phyloP scores from a whole-genome alignment of 2,797 vertebrate genomes.

The Cichlasoma orientale region DNA sequence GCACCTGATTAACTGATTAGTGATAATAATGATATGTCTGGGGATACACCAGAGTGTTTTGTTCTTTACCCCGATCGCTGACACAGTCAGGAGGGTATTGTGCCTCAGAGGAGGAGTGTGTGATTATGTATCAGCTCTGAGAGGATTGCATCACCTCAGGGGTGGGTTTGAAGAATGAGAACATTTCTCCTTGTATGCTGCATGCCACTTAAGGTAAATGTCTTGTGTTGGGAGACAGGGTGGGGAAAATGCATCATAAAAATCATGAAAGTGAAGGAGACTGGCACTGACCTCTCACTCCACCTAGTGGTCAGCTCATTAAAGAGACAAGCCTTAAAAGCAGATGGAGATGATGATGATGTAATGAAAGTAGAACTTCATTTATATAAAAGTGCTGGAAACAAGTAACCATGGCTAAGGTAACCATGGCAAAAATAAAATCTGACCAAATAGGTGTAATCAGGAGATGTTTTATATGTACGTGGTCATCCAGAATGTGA shows the following conservation, averaged over 20 bases:
- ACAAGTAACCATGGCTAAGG: neutral
- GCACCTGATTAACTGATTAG: slow-evolving; percentile 36
- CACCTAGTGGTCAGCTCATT: slow-evolving; percentile 77
- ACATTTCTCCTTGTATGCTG: neutral
- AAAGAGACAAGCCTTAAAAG: slow-evolving; percentile 8
- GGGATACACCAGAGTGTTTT: slow-evolving; percentile 21
- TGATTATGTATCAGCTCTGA: neutral
- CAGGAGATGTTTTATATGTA: neutral
- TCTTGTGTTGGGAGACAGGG: neutral
- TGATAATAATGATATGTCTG: neutral
- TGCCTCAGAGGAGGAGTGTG: slow-evolving; percentile 6
- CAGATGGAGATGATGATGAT: neutral
- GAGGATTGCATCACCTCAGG: neutral
- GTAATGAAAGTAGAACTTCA: neutral
- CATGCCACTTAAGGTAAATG: neutral
- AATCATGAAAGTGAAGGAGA: slow-evolving; percentile 11
- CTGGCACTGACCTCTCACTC: slow-evolving; percentile 73
- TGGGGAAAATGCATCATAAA: neutral
- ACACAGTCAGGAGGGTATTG: slow-evolving; percentile 1
- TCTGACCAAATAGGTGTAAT: neutral
- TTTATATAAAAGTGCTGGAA: neutral
- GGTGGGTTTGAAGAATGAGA: neutral
- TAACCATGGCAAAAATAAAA: neutral
- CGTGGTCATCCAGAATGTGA: neutral
- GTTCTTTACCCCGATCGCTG: slow-evolving; percentile 24